Base-by-base conservation (phyloP, 2,797 vertebrate species). In the Melanotaenia parkinsoni region DNA sequence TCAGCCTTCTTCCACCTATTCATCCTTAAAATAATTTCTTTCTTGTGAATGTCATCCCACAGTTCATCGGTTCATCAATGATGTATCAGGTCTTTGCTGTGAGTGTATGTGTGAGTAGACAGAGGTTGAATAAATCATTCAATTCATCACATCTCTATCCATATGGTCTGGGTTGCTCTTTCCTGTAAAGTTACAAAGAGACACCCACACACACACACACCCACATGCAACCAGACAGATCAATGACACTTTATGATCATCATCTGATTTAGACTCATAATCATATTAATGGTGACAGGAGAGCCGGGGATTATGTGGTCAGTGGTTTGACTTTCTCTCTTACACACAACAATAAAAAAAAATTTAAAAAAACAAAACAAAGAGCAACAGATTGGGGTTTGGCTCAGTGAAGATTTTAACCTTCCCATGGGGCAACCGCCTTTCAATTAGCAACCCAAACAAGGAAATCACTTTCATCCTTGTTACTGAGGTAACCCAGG, bases 371-470 rank as follows among this genome's bases (percentile, higher is more conserved):
- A 38, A 60, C 67, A 74, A 58, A 79, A 20, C 32, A 76, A 85
- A 84, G 63, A 76, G 84, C 74, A 89, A 90, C 90, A 92, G 90
- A 91, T 87, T 89, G 88, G 50, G 78, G 84, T 87, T 87, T 77
- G 90, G 77, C 87, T 88, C 89, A 89, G 86, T 72, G 77, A 86
- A 77, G 82, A 83, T 87, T 91, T 90, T 85, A 92, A 90, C 87
- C 88, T 79, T 79, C 91, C 91, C 85, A 56, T 84, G 91, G 89
- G 89, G 89, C 86, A 82, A 85, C 74, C 89, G 85, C 83, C 86
- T 93, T 94, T 94, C 90, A 93, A 94, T 94, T 91, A 93, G 84
- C 71, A 76, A 86, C 84, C 89, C 76, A 93, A 92, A 92, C 90
- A 89, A 85, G 85, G 80, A 93, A 91, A 90, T 88, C 83, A 75